Evolutionary conservation across 2,113 vertebrate species (phyloP), one percentile per base, ranked within the genome.

Genomic region (Gymnocephalus cernua): DNA sequence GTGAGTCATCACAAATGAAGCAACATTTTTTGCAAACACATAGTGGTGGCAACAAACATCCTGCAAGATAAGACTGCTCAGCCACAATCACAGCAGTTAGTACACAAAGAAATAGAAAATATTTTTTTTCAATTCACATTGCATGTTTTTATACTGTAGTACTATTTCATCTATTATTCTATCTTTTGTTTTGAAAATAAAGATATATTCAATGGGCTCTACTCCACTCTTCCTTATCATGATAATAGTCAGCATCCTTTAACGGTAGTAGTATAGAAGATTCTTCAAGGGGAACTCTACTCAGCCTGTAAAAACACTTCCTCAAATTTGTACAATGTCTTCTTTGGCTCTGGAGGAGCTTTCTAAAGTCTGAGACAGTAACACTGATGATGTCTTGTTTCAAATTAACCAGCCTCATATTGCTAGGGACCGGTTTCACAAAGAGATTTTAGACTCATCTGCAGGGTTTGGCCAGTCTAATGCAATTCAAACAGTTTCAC

Each of bases 51-150:
- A 29, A 29, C 29, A 74, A n/a, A 65, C 62, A 50, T 35, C 44
- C 19, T 58, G 78, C 58, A 64, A 57, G 57, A 59, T 50, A 35
- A 72, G 18, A 45, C 53, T 14, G 48, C 63, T 76, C 54, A 25
- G 62, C 32, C 54, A 57, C 54, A 48, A 9, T 16, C 29, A 76
- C n/a, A 64, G 12, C 35, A 61, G 53, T 56, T 15, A n/a, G 68
- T 27, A 63, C 16, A 38, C 12, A 27, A n/a, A 56, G 45, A 50
- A 1, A 5, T 14, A 11, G 9, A 21, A 62, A 69, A 41, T 18
- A n/a, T 9, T 38, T 38, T 38, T n/a, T 41, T 11, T 41, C 9
- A 44, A 59, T 18, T 29, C n/a, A 51, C 14, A 19, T 47, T 9
- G 21, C 3, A 29, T 29, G 38, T 29, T 14, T 32, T 32, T n/a